Conservation (phyloP, 1,140 invertebrate species). For the Copidosoma floridanum region DNA sequence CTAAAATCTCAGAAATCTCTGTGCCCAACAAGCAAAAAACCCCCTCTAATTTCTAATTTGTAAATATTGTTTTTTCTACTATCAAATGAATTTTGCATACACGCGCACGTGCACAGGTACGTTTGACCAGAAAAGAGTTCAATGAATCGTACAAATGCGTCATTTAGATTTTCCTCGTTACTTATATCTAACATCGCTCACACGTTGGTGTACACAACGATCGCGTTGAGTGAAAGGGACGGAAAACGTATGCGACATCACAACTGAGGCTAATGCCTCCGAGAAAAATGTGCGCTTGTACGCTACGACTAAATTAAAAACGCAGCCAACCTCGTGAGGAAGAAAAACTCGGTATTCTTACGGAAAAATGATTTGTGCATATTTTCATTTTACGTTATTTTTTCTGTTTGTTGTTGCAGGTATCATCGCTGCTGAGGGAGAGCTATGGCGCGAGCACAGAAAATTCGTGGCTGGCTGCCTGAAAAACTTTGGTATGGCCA, state of each 20-base stretch:
- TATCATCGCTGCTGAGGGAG: conserved; percentile 77
- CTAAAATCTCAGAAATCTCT: too few species aligned
- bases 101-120: too few species aligned
- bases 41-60: too few species aligned
- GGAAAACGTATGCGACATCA: too few species aligned
- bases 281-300: background rate
- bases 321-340: background rate
- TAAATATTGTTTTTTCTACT: too few species aligned
- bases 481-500: conserved; percentile 74
- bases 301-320: background rate
- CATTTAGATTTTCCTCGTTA: conserved; percentile 11
- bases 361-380: too few species aligned
- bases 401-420: conserved; percentile 59
- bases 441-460: conserved; percentile 79
- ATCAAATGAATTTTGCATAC: too few species aligned
- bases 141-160: conserved; percentile 18
- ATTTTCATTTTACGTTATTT: conserved; percentile 31
- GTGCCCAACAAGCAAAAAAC: too few species aligned
- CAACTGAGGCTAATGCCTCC: too few species aligned
- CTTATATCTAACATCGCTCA: too few species aligned
- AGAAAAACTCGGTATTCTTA: too few species aligned
- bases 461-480: conserved; percentile 71
- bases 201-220: too few species aligned
- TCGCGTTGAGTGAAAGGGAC: conserved; percentile 9
- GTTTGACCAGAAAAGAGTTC: conserved; percentile 19